A percentile compares a stretch with the other conserved stretches of the same genome.
phyloP scores from a whole-genome alignment of 2,888 invertebrate genomes.

The Caradrina clavipalpis region DNA sequence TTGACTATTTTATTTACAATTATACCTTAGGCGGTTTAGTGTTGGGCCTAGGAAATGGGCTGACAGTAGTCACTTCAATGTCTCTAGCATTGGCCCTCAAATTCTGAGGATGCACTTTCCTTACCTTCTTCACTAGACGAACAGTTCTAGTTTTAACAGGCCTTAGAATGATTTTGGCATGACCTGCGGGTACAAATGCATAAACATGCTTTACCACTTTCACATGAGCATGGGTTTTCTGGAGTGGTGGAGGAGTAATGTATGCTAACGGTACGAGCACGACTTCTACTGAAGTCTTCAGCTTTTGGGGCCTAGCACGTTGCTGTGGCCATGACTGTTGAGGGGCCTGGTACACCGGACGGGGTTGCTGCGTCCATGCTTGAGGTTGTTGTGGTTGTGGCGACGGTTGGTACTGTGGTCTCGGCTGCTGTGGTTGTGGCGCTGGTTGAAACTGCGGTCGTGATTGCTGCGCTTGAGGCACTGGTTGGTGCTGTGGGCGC shows the following conservation, averaged over 20 bases:
- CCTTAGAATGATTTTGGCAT: conserved; percentile 80
- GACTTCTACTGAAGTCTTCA: conserved; percentile 84
- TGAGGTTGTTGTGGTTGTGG: conserved; percentile 38
- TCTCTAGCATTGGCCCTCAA: conserved; percentile 73
- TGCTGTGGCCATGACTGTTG: conserved; percentile 52
- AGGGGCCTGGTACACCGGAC: conserved; percentile 49
- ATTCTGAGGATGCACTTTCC: conserved; percentile 66
- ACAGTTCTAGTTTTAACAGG: conserved; percentile 76
- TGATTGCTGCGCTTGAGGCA: conserved; percentile 52
- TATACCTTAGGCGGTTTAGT: conserved; percentile 80
- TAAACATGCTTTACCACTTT: conserved; percentile 80
- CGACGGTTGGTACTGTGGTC: conserved; percentile 40
- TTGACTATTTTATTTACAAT: conserved; percentile 50
- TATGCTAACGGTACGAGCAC: conserved; percentile 85
- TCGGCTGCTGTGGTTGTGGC: conserved; percentile 36
- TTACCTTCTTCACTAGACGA: conserved; percentile 71
- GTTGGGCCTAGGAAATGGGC: conserved; percentile 74
- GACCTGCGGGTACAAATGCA: conserved; percentile 77
- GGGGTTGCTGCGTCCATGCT: conserved; percentile 33
- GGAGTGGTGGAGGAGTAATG: conserved; percentile 83
- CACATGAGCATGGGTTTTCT: conserved; percentile 70
- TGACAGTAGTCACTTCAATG: conserved; percentile 81
- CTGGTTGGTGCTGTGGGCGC: conserved; percentile 32
- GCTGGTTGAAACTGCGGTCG: conserved; percentile 51
- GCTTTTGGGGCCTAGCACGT: conserved; percentile 74